phyloP scores from a whole-genome alignment of 2,113 vertebrate genomes.

The Pyxicephalus adspersus region DNA sequence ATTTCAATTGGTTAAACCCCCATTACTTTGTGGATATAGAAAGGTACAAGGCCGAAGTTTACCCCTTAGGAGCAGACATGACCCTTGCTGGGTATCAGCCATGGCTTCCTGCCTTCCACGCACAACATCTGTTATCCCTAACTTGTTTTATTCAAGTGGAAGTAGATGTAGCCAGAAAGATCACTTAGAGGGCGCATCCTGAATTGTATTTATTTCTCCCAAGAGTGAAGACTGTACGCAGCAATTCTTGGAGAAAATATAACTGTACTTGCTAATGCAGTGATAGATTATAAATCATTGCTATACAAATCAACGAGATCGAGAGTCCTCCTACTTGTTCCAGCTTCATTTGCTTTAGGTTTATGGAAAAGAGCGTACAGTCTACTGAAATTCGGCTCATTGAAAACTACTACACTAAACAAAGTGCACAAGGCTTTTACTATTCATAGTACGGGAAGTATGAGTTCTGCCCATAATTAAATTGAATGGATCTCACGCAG shows the following conservation, averaged over 20 bases:
- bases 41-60: background rate
- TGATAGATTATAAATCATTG: constrained; percentile 38
- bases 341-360: too few species aligned
- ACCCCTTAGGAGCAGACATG: background rate
- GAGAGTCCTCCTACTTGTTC: background rate
- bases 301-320: background rate
- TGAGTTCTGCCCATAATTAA: too few species aligned
- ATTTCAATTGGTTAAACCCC: too few species aligned
- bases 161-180: constrained; percentile 10
- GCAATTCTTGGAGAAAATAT: constrained; percentile 29
- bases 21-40: too few species aligned
- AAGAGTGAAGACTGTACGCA: background rate
- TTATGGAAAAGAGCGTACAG: too few species aligned
- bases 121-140: constrained; percentile 46
- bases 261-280: constrained; percentile 8
- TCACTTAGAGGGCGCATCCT: constrained; percentile 32
- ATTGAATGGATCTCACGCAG: too few species aligned
- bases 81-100: constrained; percentile 21
- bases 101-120: constrained; percentile 10
- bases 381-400: too few species aligned
- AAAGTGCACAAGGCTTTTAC: too few species aligned
- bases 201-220: constrained; percentile 38
- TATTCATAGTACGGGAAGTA: too few species aligned
- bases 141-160: constrained; percentile 16
- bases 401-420: too few species aligned